phyloP scores from a whole-genome alignment of 2,797 vertebrate genomes.

The Dryobates pubescens region DNA sequence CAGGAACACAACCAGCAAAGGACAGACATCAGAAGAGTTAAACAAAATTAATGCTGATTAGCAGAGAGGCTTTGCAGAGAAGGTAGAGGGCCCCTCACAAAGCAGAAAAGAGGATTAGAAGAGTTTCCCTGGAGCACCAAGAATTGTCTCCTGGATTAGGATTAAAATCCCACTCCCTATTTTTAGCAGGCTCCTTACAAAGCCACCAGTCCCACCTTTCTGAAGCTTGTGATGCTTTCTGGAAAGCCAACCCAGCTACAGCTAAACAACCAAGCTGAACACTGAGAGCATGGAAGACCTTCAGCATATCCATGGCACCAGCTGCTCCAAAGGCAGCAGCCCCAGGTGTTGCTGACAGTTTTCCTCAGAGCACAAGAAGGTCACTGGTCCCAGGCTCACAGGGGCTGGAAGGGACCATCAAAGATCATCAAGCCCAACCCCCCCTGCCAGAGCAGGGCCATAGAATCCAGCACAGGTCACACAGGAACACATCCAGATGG shows the following conservation, averaged over 20 bases:
- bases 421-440: no score
- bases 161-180: conserved; percentile 27
- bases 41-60: conserved; percentile 38
- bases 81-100: neutral
- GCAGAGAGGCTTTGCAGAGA: conserved; percentile 3
- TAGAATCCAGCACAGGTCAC: no score
- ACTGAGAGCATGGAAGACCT: fast-evolving
- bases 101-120: conserved; percentile 64
- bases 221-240: neutral
- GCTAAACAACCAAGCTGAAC: neutral
- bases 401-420: no score
- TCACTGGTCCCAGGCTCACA: neutral
- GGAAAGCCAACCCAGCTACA: neutral
- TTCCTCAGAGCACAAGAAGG: no score
- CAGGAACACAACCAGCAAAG: neutral
- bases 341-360: no score
- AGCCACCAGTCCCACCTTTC: neutral
- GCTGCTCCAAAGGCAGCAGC: no score
- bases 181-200: conserved; percentile 9
- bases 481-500: no score
- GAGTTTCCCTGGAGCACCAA: neutral
- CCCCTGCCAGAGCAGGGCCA: no score
- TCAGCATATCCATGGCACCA: fast-evolving
- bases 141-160: conserved; percentile 27
- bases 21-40: conserved; percentile 32